Conservation (phyloP, 2,113 vertebrate genomes). For the Tachysurus fulvidraco region DNA sequence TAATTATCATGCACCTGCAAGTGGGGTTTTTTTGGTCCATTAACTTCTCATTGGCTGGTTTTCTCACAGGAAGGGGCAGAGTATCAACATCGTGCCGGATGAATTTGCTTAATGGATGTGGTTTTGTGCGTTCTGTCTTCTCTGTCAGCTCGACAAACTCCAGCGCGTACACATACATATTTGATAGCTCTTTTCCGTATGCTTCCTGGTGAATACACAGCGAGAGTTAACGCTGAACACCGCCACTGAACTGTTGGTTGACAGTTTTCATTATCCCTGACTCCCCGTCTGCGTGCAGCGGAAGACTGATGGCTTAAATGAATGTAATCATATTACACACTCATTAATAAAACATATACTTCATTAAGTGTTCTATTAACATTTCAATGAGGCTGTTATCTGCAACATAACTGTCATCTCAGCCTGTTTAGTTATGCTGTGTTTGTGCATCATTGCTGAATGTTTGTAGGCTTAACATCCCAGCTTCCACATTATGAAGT, state of each 20-base stretch:
- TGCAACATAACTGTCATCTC: constrained; percentile 54
- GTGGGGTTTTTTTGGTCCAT: neutral
- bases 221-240: neutral
- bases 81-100: neutral
- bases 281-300: constrained; percentile 47
- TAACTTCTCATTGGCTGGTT: constrained; percentile 26
- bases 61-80: neutral
- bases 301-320: constrained; percentile 69
- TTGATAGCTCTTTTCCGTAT: constrained; percentile 16
- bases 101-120: constrained; percentile 22
- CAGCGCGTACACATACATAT: constrained; percentile 14
- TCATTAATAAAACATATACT: constrained; percentile 74
- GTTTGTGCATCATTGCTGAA: constrained; percentile 7
- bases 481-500: neutral
- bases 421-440: constrained; percentile 54
- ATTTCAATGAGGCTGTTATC: constrained; percentile 63
- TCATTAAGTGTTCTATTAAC: constrained; percentile 72
- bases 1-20: neutral
- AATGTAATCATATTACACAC: constrained; percentile 69
- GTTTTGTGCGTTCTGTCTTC: neutral
- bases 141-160: neutral
- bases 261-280: constrained; percentile 60
- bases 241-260: constrained; percentile 3
- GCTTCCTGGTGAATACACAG: constrained; percentile 8
- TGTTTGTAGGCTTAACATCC: neutral